Percentiles rank a stretch among this genome's conserved stretches.
These are phyloP conservation scores for Heterohyrax brucei DNA, from an alignment of 2,797 vertebrate species.

Conservation along the genomic window DNA sequence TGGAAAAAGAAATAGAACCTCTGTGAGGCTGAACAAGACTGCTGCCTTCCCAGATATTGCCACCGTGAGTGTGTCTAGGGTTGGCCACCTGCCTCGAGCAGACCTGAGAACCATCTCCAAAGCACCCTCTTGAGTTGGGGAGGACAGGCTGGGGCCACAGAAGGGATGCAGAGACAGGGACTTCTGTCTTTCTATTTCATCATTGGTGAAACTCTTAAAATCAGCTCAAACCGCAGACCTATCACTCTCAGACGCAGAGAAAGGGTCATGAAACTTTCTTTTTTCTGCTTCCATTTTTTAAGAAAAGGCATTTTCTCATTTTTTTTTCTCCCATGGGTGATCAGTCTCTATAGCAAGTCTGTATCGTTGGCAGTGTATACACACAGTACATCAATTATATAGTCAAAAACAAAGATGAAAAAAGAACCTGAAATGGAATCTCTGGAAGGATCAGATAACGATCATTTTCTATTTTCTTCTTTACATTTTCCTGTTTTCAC, in stretches of 20 bases:
- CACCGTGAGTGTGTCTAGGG: rapidly evolving
- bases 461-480: background rate
- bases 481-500: background rate
- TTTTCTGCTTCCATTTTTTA: conserved; percentile 10
- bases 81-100: rapidly evolving
- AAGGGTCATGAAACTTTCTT: background rate
- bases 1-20: conserved; percentile 77
- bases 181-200: background rate
- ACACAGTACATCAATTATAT: background rate
- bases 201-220: background rate
- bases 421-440: conserved; percentile 34
- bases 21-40: background rate
- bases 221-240: background rate
- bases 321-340: background rate
- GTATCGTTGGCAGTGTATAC: background rate
- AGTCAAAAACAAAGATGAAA: conserved; percentile 50
- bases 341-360: background rate
- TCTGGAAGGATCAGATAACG: background rate
- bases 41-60: background rate
- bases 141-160: rapidly evolving
- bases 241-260: background rate
- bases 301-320: conserved; percentile 14
- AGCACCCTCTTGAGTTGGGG: background rate
- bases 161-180: background rate
- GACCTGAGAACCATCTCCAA: rapidly evolving